Conservation (phyloP, 2,113 vertebrate genomes). For the Monarcha castaneiventris region DNA sequence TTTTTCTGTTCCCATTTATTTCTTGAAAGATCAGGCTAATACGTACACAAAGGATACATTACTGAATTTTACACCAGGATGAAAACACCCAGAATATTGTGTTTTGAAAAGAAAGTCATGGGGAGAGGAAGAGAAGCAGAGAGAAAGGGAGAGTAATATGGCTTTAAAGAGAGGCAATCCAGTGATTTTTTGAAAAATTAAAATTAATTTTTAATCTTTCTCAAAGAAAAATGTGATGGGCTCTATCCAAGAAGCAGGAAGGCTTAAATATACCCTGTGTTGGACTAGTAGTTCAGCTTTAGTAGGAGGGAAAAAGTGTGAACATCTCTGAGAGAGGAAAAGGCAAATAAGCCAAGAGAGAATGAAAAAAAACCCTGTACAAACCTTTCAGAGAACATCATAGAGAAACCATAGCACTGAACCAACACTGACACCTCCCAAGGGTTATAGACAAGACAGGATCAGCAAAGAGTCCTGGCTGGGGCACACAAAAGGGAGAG, state of each 20-base stretch:
- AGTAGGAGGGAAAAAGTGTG: neutral
- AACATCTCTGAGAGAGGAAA: neutral
- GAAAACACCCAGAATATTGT: neutral
- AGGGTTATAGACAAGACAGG: neutral
- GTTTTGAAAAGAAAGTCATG: neutral
- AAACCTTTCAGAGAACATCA: neutral
- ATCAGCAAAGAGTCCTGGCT: neutral
- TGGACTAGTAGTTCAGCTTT: neutral
- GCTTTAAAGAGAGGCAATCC: neutral
- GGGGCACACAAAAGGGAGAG: neutral
- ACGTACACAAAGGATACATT: neutral
- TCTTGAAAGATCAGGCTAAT: neutral
- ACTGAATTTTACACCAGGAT: neutral
- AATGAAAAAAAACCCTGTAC: fast-evolving
- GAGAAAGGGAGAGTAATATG: neutral
- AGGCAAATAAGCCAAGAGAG: neutral
- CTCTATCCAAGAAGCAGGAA: neutral
- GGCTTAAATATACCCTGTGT: neutral
- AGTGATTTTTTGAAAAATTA: neutral
- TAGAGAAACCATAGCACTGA: neutral
- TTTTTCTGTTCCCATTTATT: neutral
- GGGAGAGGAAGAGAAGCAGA: neutral
- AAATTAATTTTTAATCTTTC: neutral
- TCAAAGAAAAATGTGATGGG: neutral
- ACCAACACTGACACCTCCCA: neutral